These are phyloP conservation scores for Dufourea novaeangliae DNA, from an alignment of 1,140 invertebrate genomes.

Conservation along the genomic window DNA sequence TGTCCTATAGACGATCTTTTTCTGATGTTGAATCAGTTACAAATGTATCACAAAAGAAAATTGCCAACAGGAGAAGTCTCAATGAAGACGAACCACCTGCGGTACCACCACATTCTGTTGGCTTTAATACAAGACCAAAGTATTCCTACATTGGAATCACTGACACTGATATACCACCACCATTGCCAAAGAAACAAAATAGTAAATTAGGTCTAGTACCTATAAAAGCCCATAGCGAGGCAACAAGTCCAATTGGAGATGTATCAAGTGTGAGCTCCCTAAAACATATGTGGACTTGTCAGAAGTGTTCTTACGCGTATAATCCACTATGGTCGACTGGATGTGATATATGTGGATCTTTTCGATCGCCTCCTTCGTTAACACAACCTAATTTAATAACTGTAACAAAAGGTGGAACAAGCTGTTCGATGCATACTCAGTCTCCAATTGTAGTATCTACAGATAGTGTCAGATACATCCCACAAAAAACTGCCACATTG, in stretches of 20 bases:
- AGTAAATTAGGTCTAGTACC: slow-evolving; percentile 71
- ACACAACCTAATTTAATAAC: slow-evolving; percentile 86
- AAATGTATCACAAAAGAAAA: slow-evolving; percentile 75
- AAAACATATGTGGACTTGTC: slow-evolving; percentile 92
- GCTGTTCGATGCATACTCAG: slow-evolving; percentile 69
- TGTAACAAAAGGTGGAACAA: slow-evolving; percentile 83
- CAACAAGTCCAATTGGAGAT: slow-evolving; percentile 74
- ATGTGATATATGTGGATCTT: slow-evolving; percentile 91
- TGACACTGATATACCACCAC: slow-evolving; percentile 81
- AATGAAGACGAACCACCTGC: slow-evolving; percentile 84
- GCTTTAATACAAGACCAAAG: slow-evolving; percentile 78
- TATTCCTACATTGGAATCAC: slow-evolving; percentile 85
- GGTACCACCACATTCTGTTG: slow-evolving; percentile 79
- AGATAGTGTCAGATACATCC: slow-evolving; percentile 80
- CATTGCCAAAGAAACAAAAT: slow-evolving; percentile 78
- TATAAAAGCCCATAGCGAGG: slow-evolving; percentile 77
- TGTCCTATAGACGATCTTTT: slow-evolving; percentile 85
- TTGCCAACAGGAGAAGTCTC: slow-evolving; percentile 82
- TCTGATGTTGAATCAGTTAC: slow-evolving; percentile 82
- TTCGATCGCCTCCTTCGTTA: slow-evolving; percentile 84
- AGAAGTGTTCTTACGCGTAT: slow-evolving; percentile 93
- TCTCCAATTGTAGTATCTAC: slow-evolving; percentile 78
- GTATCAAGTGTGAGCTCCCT: slow-evolving; percentile 74
- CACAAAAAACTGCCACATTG: slow-evolving; percentile 81
- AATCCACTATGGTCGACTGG: slow-evolving; percentile 89